A percentile compares a stretch with the other conserved stretches of the same genome.
Conservation (phyloP, 2,113 vertebrate species). For the Psammodynastes pulverulentus region DNA sequence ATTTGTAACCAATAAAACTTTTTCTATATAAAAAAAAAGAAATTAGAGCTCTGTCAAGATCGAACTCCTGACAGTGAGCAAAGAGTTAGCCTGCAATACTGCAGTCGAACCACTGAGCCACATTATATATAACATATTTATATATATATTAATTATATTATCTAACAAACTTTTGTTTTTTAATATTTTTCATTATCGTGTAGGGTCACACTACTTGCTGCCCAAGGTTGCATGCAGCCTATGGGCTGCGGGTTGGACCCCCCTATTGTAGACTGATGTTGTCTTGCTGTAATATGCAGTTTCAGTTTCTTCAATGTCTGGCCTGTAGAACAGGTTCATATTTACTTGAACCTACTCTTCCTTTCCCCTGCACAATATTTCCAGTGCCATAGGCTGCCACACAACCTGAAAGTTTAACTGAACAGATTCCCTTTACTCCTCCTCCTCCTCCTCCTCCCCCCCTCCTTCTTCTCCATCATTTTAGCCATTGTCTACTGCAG, state of each 20-base stretch:
- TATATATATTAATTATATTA: too few species aligned
- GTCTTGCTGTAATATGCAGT: neutral
- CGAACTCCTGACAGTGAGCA: neutral
- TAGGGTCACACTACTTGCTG: too few species aligned
- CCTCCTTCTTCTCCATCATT: too few species aligned
- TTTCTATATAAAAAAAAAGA: too few species aligned
- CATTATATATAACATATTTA: too few species aligned
- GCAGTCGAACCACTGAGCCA: neutral
- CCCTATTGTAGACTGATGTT: neutral
- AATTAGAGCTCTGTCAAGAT: neutral
- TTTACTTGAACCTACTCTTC: neutral
- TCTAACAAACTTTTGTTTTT: too few species aligned
- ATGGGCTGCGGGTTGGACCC: neutral
- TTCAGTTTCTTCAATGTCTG: neutral
- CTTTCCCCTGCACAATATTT: neutral
- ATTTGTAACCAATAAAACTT: too few species aligned
- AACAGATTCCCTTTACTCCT: neutral
- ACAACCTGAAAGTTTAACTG: neutral
- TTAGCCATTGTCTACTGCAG: neutral
- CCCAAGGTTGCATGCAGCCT: too few species aligned
- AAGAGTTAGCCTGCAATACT: neutral
- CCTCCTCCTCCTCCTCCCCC: too few species aligned
- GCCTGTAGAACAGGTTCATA: neutral
- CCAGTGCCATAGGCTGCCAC: neutral
- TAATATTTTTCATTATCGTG: too few species aligned